phyloP scores from a whole-genome alignment of 2,888 invertebrate species.

The Bombylius discolor region DNA sequence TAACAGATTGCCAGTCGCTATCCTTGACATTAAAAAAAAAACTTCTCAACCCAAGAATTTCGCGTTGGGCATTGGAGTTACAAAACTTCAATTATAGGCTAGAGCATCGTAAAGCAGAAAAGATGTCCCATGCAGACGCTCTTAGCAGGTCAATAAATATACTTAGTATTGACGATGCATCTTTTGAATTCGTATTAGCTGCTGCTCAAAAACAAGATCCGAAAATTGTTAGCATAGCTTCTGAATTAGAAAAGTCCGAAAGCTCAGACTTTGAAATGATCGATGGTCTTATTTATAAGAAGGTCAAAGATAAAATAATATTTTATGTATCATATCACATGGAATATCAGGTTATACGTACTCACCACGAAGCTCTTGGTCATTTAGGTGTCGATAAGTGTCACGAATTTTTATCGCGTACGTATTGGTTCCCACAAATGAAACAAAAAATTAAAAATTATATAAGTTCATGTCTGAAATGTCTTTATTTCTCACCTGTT shows the following conservation, averaged over 20 bases:
- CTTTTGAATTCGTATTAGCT: slow-evolving; percentile 10
- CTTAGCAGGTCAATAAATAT: slow-evolving; percentile 16
- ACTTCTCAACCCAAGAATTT: slow-evolving; percentile 16
- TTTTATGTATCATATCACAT: slow-evolving; percentile 16
- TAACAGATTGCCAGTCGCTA: slow-evolving; percentile 18
- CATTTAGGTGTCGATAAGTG: slow-evolving; percentile 23
- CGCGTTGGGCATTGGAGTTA: slow-evolving; percentile 15
- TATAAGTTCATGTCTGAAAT: slow-evolving; percentile 7
- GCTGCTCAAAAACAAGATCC: slow-evolving; percentile 13
- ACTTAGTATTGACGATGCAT: slow-evolving; percentile 5
- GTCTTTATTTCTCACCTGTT: neutral
- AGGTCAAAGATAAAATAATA: neutral
- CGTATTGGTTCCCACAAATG: slow-evolving; percentile 25
- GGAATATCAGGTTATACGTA: slow-evolving; percentile 15
- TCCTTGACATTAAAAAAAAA: slow-evolving; percentile 14
- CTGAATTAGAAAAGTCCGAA: slow-evolving; percentile 13
- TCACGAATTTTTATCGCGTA: slow-evolving; percentile 11
- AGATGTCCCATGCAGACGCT: slow-evolving; percentile 24
- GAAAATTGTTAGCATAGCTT: slow-evolving; percentile 14
- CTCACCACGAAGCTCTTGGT: slow-evolving; percentile 20
- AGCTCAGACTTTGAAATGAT: slow-evolving; percentile 7
- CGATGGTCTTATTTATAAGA: slow-evolving; percentile 9
- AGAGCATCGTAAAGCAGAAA: slow-evolving; percentile 14
- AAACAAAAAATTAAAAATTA: slow-evolving; percentile 8
- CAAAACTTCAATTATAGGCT: slow-evolving; percentile 15